Evolutionary conservation across 2,888 invertebrate species (phyloP), one percentile per base, ranked within the genome.

Genomic region (Stomorhina lunata): DNA sequence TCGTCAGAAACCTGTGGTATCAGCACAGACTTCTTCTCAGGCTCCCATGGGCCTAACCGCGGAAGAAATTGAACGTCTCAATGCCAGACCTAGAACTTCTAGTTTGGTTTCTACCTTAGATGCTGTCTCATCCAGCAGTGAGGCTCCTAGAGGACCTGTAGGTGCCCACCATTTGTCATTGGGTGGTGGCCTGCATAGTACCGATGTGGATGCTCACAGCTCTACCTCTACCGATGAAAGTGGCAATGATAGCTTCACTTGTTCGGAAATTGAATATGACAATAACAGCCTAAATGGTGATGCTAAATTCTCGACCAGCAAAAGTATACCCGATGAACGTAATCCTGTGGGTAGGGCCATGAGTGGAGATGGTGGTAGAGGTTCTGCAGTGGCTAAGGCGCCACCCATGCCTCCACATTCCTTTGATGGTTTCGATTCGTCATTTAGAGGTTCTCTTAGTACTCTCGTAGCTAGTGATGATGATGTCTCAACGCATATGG

Each of bases 201-300:
- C 94, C 43, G 94, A 95, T 86, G 93, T 94, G 20, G 94, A 95
- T 86, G 93, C 94, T 55, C 93, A 95, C 87, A 94, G 96, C 87
- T 96, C 96, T 9, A 95, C 95, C 0, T 96, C 96, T 7, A 96
- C 98, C 9, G 96, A 98, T 87, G 98, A 98, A 90, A 98, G 98
- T 91, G 96, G 95, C 90, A 98, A 98, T 91, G 98, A 99, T 90
- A 98, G 98, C 86, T 99, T 99, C 92, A 99, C 98, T 10, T 99
- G 98, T 92, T 98, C 98, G 0, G 98, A 98, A 92, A 98, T 98
- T 89, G 99, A 99, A 91, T 98, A 98, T 90, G 98, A 98, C 88
- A 97, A 97, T 89, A 96, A 96, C 87, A 96, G 96, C 87, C 92
- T 96, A 83, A 95, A 94, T 71, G 96, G 96, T 15, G 96, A 96